These are phyloP conservation scores for Zosterops borbonicus DNA, from an alignment of 2,113 vertebrate species.

Conservation along the genomic window DNA sequence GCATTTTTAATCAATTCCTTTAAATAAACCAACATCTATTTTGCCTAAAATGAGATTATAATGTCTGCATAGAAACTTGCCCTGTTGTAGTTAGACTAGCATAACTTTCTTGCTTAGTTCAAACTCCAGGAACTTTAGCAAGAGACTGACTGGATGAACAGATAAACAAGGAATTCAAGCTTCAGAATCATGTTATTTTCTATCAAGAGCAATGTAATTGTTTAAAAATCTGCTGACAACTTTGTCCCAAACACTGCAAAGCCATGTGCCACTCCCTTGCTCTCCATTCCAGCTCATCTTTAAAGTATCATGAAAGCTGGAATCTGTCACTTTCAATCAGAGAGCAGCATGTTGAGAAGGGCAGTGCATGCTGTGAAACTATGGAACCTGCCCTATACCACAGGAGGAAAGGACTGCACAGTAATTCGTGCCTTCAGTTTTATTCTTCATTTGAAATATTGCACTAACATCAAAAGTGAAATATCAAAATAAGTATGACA, in stretches of 20 bases:
- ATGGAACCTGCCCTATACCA: background rate
- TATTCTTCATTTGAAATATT: background rate
- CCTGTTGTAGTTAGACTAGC: background rate
- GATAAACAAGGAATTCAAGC: background rate
- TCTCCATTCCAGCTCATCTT: background rate
- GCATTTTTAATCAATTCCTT: background rate
- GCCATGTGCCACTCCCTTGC: background rate
- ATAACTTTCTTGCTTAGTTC: background rate
- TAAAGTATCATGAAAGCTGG: background rate
- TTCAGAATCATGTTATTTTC: background rate
- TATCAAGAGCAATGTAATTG: background rate
- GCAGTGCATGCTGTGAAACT: background rate
- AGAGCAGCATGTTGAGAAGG: background rate
- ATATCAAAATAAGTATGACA: background rate
- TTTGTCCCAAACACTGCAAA: background rate
- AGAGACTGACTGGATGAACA: background rate
- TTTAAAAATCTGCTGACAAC: constrained; percentile 14
- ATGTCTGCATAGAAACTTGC: background rate
- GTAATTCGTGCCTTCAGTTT: background rate
- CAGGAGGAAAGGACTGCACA: background rate
- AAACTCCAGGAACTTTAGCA: background rate
- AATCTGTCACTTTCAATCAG: background rate
- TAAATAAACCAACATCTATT: background rate
- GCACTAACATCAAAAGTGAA: background rate
- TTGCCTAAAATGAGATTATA: background rate